Conservation (phyloP, 2,113 vertebrate genomes). For the Orthochromis malagaraziensis region DNA sequence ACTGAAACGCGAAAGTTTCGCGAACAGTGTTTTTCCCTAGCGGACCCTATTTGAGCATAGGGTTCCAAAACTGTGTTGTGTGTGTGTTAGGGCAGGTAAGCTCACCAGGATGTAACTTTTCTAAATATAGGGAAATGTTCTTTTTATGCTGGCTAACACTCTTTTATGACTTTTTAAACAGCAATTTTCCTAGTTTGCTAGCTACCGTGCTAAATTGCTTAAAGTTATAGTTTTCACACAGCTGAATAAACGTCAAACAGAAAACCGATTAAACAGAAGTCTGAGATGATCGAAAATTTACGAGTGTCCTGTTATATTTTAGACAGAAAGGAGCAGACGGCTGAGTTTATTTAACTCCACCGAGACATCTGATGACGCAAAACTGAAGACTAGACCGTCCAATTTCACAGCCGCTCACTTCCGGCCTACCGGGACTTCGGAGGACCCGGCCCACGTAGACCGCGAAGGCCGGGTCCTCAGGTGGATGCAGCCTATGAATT, state of each 20-base stretch:
- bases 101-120: background rate
- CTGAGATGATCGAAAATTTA: background rate
- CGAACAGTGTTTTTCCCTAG: background rate
- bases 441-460: background rate
- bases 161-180: background rate
- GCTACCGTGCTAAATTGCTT: background rate
- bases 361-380: background rate
- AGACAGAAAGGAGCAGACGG: background rate
- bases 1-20: background rate
- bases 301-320: background rate
- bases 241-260: background rate
- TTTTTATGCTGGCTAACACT: background rate
- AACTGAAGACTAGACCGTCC: background rate
- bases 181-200: background rate
- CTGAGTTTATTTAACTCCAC: background rate
- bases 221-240: background rate
- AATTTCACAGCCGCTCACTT: background rate
- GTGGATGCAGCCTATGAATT: background rate
- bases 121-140: background rate
- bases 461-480: background rate
- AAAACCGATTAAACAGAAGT: background rate
- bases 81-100: background rate
- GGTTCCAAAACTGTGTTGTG: background rate
- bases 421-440: background rate
- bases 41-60: too few relatives aligned